Conservation (phyloP, 1,140 invertebrate genomes). For the Planococcus citri region DNA sequence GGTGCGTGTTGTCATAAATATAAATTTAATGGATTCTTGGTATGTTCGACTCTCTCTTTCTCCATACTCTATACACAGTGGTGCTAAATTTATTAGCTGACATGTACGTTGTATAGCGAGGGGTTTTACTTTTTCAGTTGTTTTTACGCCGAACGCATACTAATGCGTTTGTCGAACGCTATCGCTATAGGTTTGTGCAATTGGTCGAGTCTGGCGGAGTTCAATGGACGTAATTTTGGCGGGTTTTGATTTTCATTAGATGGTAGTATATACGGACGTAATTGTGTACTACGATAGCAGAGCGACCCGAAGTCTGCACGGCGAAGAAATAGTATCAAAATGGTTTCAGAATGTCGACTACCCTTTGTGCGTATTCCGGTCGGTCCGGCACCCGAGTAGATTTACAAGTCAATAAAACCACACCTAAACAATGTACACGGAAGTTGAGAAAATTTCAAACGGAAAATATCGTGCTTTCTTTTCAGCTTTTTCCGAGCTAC, state of each 20-base stretch:
- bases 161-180: not conserved
- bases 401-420: not conserved
- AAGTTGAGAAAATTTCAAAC: not conserved
- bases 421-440: conserved; percentile 6
- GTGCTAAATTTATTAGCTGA: not conserved
- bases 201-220: too few species aligned
- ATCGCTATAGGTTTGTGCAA: too few species aligned
- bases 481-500: not conserved
- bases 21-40: not conserved
- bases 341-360: too few species aligned
- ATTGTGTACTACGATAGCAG: too few species aligned
- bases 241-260: too few species aligned
- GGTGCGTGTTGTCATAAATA: not conserved
- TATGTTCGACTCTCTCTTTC: too few species aligned
- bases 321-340: too few species aligned
- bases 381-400: not conserved
- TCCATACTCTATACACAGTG: not conserved
- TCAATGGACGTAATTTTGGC: too few species aligned
- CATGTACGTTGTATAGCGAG: too few species aligned
- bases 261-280: too few species aligned
- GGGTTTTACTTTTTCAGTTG: not conserved
- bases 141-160: not conserved
- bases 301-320: too few species aligned
- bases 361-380: too few species aligned
- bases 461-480: not conserved